phyloP scores from a whole-genome alignment of 2,797 vertebrate species.

The Neomorphus geoffroyi region DNA sequence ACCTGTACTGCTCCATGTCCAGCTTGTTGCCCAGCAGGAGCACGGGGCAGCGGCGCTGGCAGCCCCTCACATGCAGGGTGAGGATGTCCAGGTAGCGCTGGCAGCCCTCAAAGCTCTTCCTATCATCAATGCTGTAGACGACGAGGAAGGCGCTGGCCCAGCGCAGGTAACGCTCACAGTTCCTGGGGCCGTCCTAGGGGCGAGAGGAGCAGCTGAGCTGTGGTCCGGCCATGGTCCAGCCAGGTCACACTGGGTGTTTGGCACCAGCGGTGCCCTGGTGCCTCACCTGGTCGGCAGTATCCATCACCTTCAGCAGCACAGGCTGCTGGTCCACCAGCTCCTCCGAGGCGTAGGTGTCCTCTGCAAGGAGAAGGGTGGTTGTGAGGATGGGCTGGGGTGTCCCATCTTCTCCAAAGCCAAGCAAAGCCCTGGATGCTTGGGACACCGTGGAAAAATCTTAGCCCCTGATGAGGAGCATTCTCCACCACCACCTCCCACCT shows the following conservation, averaged over 20 bases:
- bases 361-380: slow-evolving; percentile 71
- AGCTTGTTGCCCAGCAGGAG: slow-evolving; percentile 92
- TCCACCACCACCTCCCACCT: neutral
- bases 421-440: neutral
- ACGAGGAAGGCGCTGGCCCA: slow-evolving; percentile 91
- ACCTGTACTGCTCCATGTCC: slow-evolving; percentile 96
- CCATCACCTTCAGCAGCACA: slow-evolving; percentile 90
- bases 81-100: slow-evolving; percentile 85
- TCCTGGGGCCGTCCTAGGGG: slow-evolving; percentile 82
- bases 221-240: neutral
- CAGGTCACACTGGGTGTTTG: rapidly evolving
- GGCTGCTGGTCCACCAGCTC: slow-evolving; percentile 90
- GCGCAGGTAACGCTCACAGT: slow-evolving; percentile 88
- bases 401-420: neutral
- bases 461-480: neutral
- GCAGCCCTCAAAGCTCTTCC: slow-evolving; percentile 85
- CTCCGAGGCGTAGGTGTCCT: slow-evolving; percentile 90
- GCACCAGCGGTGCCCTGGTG: rapidly evolving
- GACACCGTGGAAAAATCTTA: neutral
- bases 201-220: neutral
- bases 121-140: slow-evolving; percentile 88
- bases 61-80: slow-evolving; percentile 74
- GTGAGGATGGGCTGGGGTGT: neutral
- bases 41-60: slow-evolving; percentile 76
- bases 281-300: slow-evolving; percentile 90